Conservation (phyloP, 1,140 invertebrate species). For the Phymorhynchus buccinoides region DNA sequence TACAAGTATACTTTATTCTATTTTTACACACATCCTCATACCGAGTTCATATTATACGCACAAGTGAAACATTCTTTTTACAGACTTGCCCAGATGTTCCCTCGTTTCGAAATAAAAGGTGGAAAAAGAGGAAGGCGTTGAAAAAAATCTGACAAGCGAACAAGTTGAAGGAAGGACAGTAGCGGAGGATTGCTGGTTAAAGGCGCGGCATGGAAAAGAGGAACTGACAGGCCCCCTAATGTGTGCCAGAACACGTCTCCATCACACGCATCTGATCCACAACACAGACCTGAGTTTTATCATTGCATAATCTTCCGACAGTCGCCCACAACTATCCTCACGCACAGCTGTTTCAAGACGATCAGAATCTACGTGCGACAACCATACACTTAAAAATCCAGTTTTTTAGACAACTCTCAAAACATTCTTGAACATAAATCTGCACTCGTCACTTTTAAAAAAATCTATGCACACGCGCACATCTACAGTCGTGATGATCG, state of each 20-base stretch:
- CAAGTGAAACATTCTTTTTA: too few relatives aligned
- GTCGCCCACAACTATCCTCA: background rate
- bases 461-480: too few relatives aligned
- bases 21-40: too few relatives aligned
- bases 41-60: too few relatives aligned
- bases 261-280: background rate
- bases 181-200: background rate
- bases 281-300: constrained; percentile 18
- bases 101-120: too few relatives aligned
- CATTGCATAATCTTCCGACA: constrained; percentile 10
- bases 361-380: too few relatives aligned
- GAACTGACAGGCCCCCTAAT: background rate
- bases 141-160: background rate
- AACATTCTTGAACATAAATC: background rate
- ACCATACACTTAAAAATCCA: too few relatives aligned
- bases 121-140: background rate
- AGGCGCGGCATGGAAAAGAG: background rate
- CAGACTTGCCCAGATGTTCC: too few relatives aligned
- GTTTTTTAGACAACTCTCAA: too few relatives aligned
- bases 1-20: too few relatives aligned
- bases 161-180: background rate
- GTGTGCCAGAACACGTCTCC: background rate
- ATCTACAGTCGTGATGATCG: too few relatives aligned
- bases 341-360: background rate
- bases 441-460: too few relatives aligned